Evolutionary conservation across 2,888 invertebrate genomes (phyloP), one percentile per base, ranked within the genome.

Genomic region (Ceramica pisi): DNA sequence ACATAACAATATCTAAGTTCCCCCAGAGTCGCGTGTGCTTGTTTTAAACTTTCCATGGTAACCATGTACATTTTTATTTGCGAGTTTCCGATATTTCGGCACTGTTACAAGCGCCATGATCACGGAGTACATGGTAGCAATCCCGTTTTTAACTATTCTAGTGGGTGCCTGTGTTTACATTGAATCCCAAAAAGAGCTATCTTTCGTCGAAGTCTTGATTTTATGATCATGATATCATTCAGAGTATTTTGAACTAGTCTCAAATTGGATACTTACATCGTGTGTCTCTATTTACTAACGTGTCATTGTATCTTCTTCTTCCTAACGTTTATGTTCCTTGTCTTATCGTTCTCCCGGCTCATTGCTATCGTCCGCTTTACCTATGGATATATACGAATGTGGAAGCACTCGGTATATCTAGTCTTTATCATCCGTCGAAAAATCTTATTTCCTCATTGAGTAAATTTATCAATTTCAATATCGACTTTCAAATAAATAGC

Each of bases 341-440:
- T 44, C 53, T 75, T 63, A 53, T 72, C 59, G 71, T 75, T 70
- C 76, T 76, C 14, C 35, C 12, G 48, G 57, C 51, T 67, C 35
- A 75, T 74, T 77, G 76, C 38, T 26, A 16, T 59, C 66, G 53
- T 76, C 76, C 76, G 80, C 26, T 59, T 67, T 44, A n/a, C 5
- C 19, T 31, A 38, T n/a, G n/a, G n/a, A n/a, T n/a, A n/a, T n/a
- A n/a, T n/a, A n/a, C n/a, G 80, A 59, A 62, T 57, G 60, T 80
- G 57, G 41, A 46, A 12, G 23, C 35, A 41, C 26, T 41, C 55
- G 0, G 31, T 19, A 16, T n/a, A 14, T 48, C 41, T 55, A 7
- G 12, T 55, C 7, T 8, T 12, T 41, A 73, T 51, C 23, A 48
- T 23, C 21, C 16, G n/a, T 14, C 23, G 19, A 9, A 21, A 61